Base-by-base conservation (phyloP, 2,888 invertebrate genomes). In the Lepidochrysops patricia region DNA sequence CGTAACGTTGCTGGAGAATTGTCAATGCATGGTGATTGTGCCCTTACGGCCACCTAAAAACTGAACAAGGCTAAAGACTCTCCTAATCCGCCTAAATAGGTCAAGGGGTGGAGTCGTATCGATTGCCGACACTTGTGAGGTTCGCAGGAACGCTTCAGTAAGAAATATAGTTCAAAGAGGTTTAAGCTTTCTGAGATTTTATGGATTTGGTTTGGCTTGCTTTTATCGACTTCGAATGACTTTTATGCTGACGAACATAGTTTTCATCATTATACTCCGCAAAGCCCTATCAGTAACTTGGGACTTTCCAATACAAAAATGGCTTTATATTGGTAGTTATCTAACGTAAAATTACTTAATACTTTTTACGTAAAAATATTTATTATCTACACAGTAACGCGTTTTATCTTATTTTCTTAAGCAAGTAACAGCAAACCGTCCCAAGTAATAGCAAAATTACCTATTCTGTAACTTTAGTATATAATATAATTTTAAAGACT, bases 81-180 rank as follows among this genome's bases (percentile, higher is more conserved):
- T 67, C 76, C 79, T 80, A 80, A 80, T 80, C 78, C 75, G 70
- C 67, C 74, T 71, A 84, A 80, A 79, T 83, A 80, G 84, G 84
- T 83, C 84, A 82, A 68, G 76, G 84, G 86, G 86, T 75, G 83
- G 85, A 70, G 77, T 72, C 73, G 74, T 85, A 88, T 88, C 86
- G 88, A 88, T 88, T 84, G 80, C 76, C 69, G 71, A 64, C 77
- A 78, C 79, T 80, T 78, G 82, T 77, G 73, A 74, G 70, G 75
- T 73, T 79, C 79, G 65, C 79, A 80, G 80, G 79, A 80, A 71
- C 61, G 64, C 60, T 57, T 61, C 57, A 48, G 48, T 64, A 63
- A 67, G 63, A 64, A 64, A 68, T 63, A 65, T 61, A 58, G 60
- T 66, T 66, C 65, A 67, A 67, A 68, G 63, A 64, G 66, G 60